Base-by-base conservation (phyloP, 2,113 vertebrate genomes). In the Solenodon paradoxus region DNA sequence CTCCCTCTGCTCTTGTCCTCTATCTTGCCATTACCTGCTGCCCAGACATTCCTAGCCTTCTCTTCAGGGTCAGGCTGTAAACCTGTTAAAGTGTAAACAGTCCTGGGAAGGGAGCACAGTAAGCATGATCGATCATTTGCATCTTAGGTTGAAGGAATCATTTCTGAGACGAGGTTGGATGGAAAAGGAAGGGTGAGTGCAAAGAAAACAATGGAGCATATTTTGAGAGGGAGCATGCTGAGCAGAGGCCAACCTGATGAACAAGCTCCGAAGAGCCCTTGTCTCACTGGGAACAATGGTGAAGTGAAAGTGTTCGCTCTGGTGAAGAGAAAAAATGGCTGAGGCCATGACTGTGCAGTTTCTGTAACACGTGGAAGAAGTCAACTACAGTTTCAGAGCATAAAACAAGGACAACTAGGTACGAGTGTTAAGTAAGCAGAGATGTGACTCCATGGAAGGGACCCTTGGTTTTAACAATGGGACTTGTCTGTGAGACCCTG, bases 61-160 rank as follows among this genome's bases (percentile, higher is more conserved):
- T 66, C 53, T 92, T 95, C 40, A 7, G 35, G 40, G 80, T 28
- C 64, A 95, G n/a, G 45, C 22, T 96, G 72, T 94, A 61, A 94
- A 94, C 24, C 79, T 96, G 47, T 90, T 94, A 87, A 96, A 93
- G 84, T 84, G 12, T 89, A 92, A 97, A 96, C 77, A 90, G 30
- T 87, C 53, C 51, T 53, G 42, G 61, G 87, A 91, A 72, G 32
- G 26, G 49, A 85, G 59, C 66, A 89, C 11, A 47, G 49, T 87
- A 94, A 93, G 87, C 92, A 90, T 96, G 93, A 68, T 53, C 38
- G 17, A 12, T 93, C 92, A 94, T 53, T 85, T 81, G 87, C 69
- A 88, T 89, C 87, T 90, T 88, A 88, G 47, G 26, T 59, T 72
- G 11, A 51, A 95, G 77, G 42, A 51, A 19, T 47, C 83, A 90